phyloP scores from a whole-genome alignment of 1,140 invertebrate genomes.

The Mya arenaria region DNA sequence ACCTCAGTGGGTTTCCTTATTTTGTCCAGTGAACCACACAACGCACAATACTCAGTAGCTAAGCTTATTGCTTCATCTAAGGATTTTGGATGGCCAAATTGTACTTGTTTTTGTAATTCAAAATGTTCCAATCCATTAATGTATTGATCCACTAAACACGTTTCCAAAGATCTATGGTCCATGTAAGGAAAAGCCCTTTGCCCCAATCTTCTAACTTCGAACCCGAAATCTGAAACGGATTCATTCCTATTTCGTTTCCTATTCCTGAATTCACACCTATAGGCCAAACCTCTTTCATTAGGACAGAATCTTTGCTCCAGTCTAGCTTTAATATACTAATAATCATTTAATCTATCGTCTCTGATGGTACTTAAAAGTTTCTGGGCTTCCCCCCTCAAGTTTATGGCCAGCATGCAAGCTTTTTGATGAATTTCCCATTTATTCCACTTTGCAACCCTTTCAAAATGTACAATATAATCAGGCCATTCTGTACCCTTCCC shows the following conservation, averaged over 20 bases:
- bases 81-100: conserved; percentile 17
- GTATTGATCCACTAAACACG: conserved; percentile 26
- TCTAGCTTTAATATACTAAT: neutral
- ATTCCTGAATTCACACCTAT: conserved; percentile 33
- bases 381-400: conserved; percentile 38
- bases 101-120: conserved; percentile 37
- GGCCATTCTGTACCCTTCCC: conserved; percentile 29
- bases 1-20: neutral
- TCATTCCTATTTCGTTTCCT: conserved; percentile 14
- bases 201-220: conserved; percentile 34
- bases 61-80: conserved; percentile 27
- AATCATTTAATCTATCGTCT: neutral
- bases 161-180: conserved; percentile 1
- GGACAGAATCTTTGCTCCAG: conserved; percentile 30
- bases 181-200: conserved; percentile 36
- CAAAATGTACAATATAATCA: conserved; percentile 57
- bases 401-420: conserved; percentile 42
- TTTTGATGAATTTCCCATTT: conserved; percentile 27
- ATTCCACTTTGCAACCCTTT: conserved; percentile 49
- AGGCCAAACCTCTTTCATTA: conserved; percentile 30
- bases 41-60: conserved; percentile 23
- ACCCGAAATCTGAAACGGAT: conserved; percentile 37
- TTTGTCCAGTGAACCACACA: neutral
- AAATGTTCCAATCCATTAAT: conserved; percentile 15
- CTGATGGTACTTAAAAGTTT: conserved; percentile 25